phyloP scores from a whole-genome alignment of 1,140 invertebrate genomes.

The Manduca sexta region DNA sequence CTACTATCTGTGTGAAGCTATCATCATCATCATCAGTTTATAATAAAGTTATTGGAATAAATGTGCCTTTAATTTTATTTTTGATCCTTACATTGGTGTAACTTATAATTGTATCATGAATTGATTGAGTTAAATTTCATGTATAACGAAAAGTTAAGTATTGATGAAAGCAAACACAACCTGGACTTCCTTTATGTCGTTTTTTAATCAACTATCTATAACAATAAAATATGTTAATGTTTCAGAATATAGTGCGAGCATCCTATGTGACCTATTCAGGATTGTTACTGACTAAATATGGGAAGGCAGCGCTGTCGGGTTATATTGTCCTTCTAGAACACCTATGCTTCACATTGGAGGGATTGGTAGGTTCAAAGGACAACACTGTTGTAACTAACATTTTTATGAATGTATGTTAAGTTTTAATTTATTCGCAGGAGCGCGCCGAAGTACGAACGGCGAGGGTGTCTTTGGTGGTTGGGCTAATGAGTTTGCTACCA shows the following conservation, averaged over 20 bases:
- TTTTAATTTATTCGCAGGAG: conserved; percentile 28
- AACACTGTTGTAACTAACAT: too few species aligned
- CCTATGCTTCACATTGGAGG: conserved; percentile 47
- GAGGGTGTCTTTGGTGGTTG: conserved; percentile 41
- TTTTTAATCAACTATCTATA: background rate
- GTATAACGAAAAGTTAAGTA: too few species aligned
- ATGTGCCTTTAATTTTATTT: too few species aligned
- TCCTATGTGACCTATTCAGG: conserved; percentile 59
- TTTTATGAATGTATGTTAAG: too few species aligned
- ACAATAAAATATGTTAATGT: conserved; percentile 9
- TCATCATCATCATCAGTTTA: too few species aligned
- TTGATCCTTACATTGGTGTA: too few species aligned
- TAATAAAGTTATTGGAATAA: too few species aligned
- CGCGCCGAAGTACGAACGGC: conserved; percentile 45
- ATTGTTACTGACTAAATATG: conserved; percentile 50
- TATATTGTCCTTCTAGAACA: conserved; percentile 48
- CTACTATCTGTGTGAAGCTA: too few species aligned
- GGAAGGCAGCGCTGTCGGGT: conserved; percentile 41
- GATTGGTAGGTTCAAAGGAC: conserved; percentile 40
- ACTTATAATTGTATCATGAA: too few species aligned
- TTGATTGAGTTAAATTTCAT: too few species aligned
- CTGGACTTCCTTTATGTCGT: too few species aligned
- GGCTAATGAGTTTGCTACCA: conserved; percentile 52
- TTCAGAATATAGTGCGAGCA: conserved; percentile 49
- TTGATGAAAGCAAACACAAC: too few species aligned